These are phyloP conservation scores for Philopotamus ludificatus DNA, from an alignment of 1,140 invertebrate genomes.

Conservation along the genomic window DNA sequence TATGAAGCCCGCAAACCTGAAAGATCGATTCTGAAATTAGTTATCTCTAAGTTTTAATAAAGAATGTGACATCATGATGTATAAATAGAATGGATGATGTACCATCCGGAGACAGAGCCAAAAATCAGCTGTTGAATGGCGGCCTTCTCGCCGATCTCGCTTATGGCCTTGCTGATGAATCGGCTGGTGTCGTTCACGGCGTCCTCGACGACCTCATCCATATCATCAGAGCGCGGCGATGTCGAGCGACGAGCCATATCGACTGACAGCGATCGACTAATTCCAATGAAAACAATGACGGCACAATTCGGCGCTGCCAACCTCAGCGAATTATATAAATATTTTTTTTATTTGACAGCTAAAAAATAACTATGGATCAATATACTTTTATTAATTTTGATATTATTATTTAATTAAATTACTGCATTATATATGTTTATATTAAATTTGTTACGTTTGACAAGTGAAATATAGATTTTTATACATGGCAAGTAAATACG, in stretches of 20 bases:
- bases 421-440: too few species aligned
- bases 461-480: too few species aligned
- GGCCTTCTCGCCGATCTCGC: constrained; percentile 71
- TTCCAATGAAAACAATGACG: too few species aligned
- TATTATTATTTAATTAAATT: too few species aligned
- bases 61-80: background rate
- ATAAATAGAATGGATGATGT: constrained; percentile 36
- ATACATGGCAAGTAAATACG: too few species aligned
- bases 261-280: too few species aligned
- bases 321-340: too few species aligned
- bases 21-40: background rate
- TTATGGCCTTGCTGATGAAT: constrained; percentile 64
- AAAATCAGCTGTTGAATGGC: constrained; percentile 76
- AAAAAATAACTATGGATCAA: too few species aligned
- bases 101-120: constrained; percentile 79
- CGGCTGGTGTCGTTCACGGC: constrained; percentile 57
- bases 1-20: constrained; percentile 73
- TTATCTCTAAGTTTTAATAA: background rate
- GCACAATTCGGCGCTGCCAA: too few species aligned
- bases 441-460: too few species aligned
- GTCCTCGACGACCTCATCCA: constrained; percentile 45
- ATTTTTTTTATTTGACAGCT: too few species aligned
- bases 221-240: constrained; percentile 26
- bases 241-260: constrained; percentile 24
- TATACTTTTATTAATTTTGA: too few species aligned